Conservation (phyloP, 2,888 invertebrate species). For the Furcula furcula region DNA sequence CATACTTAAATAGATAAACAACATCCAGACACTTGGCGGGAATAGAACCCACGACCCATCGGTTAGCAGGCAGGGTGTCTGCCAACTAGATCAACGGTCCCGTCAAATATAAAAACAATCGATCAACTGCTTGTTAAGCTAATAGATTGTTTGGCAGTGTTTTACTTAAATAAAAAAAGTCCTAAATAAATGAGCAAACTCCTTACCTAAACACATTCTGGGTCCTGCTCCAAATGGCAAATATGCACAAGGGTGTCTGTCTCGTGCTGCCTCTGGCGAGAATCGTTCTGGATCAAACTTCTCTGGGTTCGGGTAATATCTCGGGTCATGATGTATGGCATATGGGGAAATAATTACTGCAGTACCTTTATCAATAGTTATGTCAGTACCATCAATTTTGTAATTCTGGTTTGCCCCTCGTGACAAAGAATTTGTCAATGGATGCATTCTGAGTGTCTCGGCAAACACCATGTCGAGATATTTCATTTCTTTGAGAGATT, state of each 20-base stretch:
- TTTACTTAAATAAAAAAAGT: not conserved
- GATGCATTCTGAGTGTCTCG: slow-evolving; percentile 52
- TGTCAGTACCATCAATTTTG: slow-evolving; percentile 49
- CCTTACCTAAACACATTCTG: slow-evolving; percentile 65
- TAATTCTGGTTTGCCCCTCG: slow-evolving; percentile 48
- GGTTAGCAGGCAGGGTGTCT: no score
- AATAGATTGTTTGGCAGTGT: not conserved
- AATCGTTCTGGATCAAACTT: slow-evolving; percentile 75
- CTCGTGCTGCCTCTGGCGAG: slow-evolving; percentile 43
- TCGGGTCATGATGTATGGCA: slow-evolving; percentile 66
- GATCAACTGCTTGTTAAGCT: not conserved
- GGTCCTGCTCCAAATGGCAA: slow-evolving; percentile 68
- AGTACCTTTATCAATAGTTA: slow-evolving; percentile 49
- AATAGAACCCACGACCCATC: no score
- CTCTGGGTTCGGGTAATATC: slow-evolving; percentile 65
- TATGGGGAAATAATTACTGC: slow-evolving; percentile 52
- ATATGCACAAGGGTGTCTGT: slow-evolving; percentile 53
- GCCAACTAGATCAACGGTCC: no score
- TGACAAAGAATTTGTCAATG: slow-evolving; percentile 56
- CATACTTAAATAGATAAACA: no score
- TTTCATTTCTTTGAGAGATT: slow-evolving; percentile 54
- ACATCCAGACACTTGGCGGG: no score
- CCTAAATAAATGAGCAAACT: not conserved
- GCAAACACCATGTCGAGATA: slow-evolving; percentile 61
- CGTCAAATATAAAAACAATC: no score